A percentile compares a stretch with the other conserved stretches of the same genome.
Evolutionary conservation across 2,888 invertebrate species (phyloP).

Genomic region (Apodemia duryi): DNA sequence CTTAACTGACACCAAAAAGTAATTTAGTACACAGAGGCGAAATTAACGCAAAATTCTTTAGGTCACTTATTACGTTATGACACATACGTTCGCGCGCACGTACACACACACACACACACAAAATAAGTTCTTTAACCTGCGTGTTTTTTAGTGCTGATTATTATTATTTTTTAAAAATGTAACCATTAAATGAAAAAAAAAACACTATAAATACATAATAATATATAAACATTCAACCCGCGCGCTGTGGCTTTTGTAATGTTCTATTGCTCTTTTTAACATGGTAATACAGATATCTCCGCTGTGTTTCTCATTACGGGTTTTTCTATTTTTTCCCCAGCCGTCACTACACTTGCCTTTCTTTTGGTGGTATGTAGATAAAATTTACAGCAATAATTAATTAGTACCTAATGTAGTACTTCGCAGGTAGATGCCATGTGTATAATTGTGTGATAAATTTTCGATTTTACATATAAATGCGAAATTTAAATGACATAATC

Average conservation of each 20-base stretch:
- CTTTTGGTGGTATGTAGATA: conserved; percentile 73
- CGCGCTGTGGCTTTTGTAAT: background rate
- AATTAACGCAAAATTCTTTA: too few relatives aligned
- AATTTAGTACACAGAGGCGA: too few relatives aligned
- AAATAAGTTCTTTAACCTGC: too few relatives aligned
- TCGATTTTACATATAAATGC: conserved; percentile 54
- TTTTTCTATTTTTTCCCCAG: conserved; percentile 30
- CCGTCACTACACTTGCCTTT: conserved; percentile 58
- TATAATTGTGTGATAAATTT: conserved; percentile 69
- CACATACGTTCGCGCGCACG: too few relatives aligned
- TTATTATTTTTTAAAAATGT: too few relatives aligned
- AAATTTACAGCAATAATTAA: conserved; percentile 77
- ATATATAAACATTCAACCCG: background rate
- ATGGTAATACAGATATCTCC: conserved; percentile 4
- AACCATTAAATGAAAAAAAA: too few relatives aligned
- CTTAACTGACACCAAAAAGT: too few relatives aligned
- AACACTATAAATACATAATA: too few relatives aligned
- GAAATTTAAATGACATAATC: conserved; percentile 36
- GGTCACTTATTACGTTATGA: too few relatives aligned
- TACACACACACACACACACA: background rate
- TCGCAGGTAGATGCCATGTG: conserved; percentile 72
- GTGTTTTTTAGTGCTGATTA: too few relatives aligned
- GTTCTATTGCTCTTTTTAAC: background rate
- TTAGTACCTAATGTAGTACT: conserved; percentile 70
- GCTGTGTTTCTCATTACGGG: conserved; percentile 27